Evolutionary conservation across 2,888 invertebrate species (phyloP).

Genomic region (Globia sparganii): DNA sequence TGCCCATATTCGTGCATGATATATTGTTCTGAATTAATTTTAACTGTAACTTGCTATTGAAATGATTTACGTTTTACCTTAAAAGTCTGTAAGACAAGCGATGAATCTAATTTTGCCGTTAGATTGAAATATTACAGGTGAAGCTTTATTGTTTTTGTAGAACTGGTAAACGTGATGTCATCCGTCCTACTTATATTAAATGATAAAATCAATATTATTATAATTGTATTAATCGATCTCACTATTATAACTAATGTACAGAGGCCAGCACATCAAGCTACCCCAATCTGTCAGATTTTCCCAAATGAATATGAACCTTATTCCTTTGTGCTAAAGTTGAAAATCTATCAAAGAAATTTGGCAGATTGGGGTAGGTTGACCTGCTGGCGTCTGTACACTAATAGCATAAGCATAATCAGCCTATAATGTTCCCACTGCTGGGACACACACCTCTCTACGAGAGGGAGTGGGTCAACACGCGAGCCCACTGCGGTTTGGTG

Average conservation of each 20-base stretch:
- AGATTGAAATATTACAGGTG: neutral
- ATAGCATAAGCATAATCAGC: neutral
- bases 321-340: no score
- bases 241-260: neutral
- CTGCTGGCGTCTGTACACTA: neutral
- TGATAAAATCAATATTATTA: neutral
- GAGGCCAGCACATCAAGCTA: no score
- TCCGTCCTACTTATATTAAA: no score
- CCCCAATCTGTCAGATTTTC: no score
- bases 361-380: no score
- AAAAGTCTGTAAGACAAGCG: neutral
- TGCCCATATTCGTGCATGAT: slow-evolving; percentile 23
- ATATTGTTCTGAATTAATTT: slow-evolving; percentile 23
- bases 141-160: neutral
- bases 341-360: no score
- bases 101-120: slow-evolving; percentile 8
- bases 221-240: neutral
- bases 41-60: neutral
- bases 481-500: neutral
- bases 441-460: no score
- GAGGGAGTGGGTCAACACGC: neutral
- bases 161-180: neutral
- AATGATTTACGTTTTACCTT: slow-evolving; percentile 16
- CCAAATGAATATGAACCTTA: no score
- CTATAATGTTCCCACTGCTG: no score